These are phyloP conservation scores for Nephrocerus scutellatus DNA, from an alignment of 2,888 invertebrate species.

Conservation along the genomic window DNA sequence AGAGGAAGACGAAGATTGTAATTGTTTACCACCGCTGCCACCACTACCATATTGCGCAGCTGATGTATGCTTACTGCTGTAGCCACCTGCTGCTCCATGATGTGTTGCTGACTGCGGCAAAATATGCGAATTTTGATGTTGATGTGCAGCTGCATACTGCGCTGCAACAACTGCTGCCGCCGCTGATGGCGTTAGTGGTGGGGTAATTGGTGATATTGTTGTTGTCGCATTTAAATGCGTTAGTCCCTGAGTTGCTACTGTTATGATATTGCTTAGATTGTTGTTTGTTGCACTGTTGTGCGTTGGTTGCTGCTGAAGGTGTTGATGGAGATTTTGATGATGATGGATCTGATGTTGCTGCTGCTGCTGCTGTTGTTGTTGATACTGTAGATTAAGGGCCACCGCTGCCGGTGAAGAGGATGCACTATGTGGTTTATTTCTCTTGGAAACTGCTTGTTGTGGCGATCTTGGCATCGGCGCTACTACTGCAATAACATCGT, in stretches of 20 bases:
- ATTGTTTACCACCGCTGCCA: constrained; percentile 11
- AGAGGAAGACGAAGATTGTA: constrained; percentile 3
- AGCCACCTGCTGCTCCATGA: not conserved
- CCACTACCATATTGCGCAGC: constrained; percentile 20
- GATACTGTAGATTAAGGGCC: not conserved
- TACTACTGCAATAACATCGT: constrained; percentile 17
- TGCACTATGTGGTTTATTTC: constrained; percentile 30
- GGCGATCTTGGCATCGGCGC: constrained; percentile 18
- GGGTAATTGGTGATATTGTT: constrained; percentile 46
- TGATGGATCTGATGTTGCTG: constrained; percentile 45
- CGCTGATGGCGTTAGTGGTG: constrained; percentile 30
- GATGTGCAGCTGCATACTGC: constrained; percentile 18
- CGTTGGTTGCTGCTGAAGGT: constrained; percentile 13
- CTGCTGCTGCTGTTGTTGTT: constrained; percentile 16
- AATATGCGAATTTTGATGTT: constrained; percentile 5
- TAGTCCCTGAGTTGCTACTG: constrained; percentile 43
- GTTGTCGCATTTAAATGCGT: constrained; percentile 46
- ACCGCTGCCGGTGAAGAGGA: not conserved
- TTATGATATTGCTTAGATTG: constrained; percentile 41
- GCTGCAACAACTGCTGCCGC: constrained; percentile 25
- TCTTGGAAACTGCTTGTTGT: constrained; percentile 33
- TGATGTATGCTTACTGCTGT: constrained; percentile 1
- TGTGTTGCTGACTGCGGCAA: no score
- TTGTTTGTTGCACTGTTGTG: constrained; percentile 30
- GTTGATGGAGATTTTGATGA: constrained; percentile 28